These are phyloP conservation scores for Scotopteryx bipunctaria DNA, from an alignment of 2,888 invertebrate genomes.

Conservation along the genomic window DNA sequence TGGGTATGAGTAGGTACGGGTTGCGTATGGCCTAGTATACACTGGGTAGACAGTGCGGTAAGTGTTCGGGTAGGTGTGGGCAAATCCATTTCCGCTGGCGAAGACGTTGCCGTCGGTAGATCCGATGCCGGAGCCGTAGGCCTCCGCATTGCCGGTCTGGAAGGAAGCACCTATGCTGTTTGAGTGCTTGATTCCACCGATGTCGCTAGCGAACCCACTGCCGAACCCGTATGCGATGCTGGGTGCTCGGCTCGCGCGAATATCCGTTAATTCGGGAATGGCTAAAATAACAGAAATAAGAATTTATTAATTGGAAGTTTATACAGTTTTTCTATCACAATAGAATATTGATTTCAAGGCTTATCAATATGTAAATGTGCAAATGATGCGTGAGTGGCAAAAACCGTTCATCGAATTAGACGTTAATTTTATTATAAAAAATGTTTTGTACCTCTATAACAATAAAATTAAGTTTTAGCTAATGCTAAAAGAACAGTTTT, in stretches of 20 bases:
- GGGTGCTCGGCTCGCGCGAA: slow-evolving; percentile 61
- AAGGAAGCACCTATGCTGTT: slow-evolving; percentile 63
- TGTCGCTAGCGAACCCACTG: slow-evolving; percentile 70
- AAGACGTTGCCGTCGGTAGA: slow-evolving; percentile 45
- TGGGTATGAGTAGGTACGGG: slow-evolving; percentile 39
- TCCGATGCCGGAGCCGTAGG: slow-evolving; percentile 61
- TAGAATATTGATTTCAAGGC: background rate
- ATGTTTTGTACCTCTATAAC: background rate
- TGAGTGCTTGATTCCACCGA: slow-evolving; percentile 70
- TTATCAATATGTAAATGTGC: background rate
- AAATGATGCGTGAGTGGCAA: slow-evolving; percentile 3
- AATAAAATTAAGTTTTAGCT: slow-evolving; percentile 8
- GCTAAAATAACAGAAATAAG: slow-evolving; percentile 5
- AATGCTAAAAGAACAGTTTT: no score
- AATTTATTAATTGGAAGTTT: background rate
- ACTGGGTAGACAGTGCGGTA: slow-evolving; percentile 34
- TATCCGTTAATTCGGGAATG: slow-evolving; percentile 44
- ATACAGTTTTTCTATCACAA: background rate
- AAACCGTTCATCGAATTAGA: background rate
- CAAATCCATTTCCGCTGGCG: slow-evolving; percentile 64
- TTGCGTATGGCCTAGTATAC: slow-evolving; percentile 33
- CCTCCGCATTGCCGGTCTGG: slow-evolving; percentile 60
- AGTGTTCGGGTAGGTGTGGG: slow-evolving; percentile 49
- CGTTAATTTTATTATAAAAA: background rate
- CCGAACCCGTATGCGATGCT: slow-evolving; percentile 70